A percentile compares a stretch with the other conserved stretches of the same genome.
These are phyloP conservation scores for Euschistus heros DNA, from an alignment of 1,140 invertebrate genomes.

Conservation along the genomic window DNA sequence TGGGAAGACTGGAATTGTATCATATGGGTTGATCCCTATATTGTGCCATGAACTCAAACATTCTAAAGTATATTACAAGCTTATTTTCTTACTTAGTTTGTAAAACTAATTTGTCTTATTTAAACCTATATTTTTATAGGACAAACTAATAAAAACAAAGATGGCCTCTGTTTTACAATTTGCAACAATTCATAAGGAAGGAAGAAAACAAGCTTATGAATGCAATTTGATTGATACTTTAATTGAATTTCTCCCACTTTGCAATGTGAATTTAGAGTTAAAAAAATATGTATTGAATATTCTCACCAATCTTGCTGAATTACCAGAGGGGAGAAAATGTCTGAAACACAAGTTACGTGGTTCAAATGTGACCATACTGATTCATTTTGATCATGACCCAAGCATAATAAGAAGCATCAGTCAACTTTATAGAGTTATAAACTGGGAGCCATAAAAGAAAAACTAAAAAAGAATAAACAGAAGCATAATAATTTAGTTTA, in stretches of 20 bases:
- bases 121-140: background rate
- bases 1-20: background rate
- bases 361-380: too few species aligned
- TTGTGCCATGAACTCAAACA: too few species aligned
- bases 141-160: slow-evolving; percentile 1
- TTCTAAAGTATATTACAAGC: too few species aligned
- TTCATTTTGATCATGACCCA: too few species aligned
- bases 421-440: background rate
- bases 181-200: slow-evolving; percentile 17
- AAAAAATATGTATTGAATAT: slow-evolving; percentile 18
- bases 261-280: background rate
- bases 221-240: background rate
- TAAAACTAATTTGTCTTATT: too few species aligned
- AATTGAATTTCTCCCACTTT: background rate
- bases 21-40: background rate
- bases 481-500: too few species aligned
- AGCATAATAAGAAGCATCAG: too few species aligned
- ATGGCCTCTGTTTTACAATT: slow-evolving; percentile 4
- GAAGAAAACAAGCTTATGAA: slow-evolving; percentile 10
- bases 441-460: background rate
- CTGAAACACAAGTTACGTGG: background rate
- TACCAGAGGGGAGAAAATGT: slow-evolving; percentile 18
- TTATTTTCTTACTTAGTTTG: too few species aligned
- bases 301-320: slow-evolving; percentile 22
- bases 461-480: too few species aligned